A percentile compares a stretch with the other conserved stretches of the same genome.
Evolutionary conservation across 2,797 vertebrate genomes (phyloP).

Genomic region (Psittacula derbiana): DNA sequence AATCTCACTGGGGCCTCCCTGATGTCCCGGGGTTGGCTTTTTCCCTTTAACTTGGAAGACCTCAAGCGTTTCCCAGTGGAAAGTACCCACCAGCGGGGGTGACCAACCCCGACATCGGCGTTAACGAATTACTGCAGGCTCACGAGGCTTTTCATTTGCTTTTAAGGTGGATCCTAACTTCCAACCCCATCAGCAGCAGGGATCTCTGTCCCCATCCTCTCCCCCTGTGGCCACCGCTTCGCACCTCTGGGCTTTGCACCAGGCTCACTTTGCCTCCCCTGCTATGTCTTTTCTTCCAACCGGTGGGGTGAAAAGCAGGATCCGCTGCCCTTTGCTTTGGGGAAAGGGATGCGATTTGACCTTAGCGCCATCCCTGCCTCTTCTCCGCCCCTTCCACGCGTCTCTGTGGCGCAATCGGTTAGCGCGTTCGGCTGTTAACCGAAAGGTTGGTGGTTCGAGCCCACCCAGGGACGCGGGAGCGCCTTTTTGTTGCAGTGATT

Average conservation of each 20-base stretch:
- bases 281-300: background rate
- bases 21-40: accelerated
- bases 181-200: background rate
- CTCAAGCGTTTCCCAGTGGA: accelerated
- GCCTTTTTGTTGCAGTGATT: accelerated
- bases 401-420: slow-evolving; percentile 65
- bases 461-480: background rate
- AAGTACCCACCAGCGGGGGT: background rate
- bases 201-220: background rate
- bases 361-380: accelerated
- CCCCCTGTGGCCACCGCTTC: background rate
- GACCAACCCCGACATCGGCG: background rate
- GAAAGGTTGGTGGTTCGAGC: slow-evolving; percentile 71
- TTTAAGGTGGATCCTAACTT: background rate
- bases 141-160: background rate
- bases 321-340: no score
- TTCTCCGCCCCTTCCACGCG: accelerated
- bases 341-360: background rate
- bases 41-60: background rate
- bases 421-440: slow-evolving; percentile 75
- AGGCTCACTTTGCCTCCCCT: background rate
- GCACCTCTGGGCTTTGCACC: background rate
- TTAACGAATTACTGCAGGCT: background rate
- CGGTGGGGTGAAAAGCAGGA: background rate
- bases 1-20: slow-evolving; percentile 65